Conservation (phyloP, 2,888 invertebrate species). For the Oxystoma pomonae region DNA sequence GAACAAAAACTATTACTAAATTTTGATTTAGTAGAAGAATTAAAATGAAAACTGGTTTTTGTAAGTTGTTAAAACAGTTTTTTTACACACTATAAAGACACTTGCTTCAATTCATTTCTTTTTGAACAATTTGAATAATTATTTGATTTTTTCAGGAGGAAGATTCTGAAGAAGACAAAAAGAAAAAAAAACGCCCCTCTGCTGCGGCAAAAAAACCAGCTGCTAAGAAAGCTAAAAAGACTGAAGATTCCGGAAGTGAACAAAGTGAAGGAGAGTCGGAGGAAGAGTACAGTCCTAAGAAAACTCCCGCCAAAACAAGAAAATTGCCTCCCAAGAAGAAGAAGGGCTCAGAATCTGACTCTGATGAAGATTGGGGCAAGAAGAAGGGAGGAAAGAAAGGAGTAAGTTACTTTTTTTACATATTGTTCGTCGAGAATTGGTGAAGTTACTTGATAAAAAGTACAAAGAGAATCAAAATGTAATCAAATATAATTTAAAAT, state of each 20-base stretch:
- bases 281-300: constrained; percentile 60
- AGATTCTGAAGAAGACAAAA: constrained; percentile 50
- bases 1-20: too few relatives aligned
- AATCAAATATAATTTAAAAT: too few relatives aligned
- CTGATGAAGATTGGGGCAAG: constrained; percentile 66
- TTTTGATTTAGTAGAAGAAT: too few relatives aligned
- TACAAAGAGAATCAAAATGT: too few relatives aligned
- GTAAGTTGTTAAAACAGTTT: too few relatives aligned
- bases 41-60: too few relatives aligned
- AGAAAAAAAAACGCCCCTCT: constrained; percentile 55
- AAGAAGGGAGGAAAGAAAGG: constrained; percentile 53
- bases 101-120: too few relatives aligned
- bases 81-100: too few relatives aligned
- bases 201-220: constrained; percentile 49
- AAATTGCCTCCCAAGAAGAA: constrained; percentile 59
- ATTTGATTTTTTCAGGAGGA: constrained; percentile 39
- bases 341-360: constrained; percentile 64
- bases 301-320: constrained; percentile 52
- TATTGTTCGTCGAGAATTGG: too few relatives aligned
- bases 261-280: constrained; percentile 55
- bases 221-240: constrained; percentile 52
- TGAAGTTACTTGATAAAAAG: too few relatives aligned
- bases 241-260: constrained; percentile 50
- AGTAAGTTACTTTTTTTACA: constrained; percentile 26
- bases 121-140: too few relatives aligned